These are phyloP conservation scores for Echiichthys vipera DNA, from an alignment of 2,797 vertebrate species.

Conservation along the genomic window DNA sequence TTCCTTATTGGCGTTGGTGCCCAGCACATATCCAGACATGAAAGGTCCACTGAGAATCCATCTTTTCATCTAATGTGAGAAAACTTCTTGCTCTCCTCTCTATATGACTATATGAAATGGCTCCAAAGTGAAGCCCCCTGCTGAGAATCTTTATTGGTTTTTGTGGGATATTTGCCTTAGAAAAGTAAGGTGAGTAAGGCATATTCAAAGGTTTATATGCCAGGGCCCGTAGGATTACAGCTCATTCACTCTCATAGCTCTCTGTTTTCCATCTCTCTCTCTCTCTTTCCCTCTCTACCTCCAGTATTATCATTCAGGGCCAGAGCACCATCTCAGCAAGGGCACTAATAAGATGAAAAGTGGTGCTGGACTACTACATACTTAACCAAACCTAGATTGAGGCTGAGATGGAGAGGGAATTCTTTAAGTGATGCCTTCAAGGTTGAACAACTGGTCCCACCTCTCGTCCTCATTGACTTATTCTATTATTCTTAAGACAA, in stretches of 20 bases:
- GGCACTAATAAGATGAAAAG: slow-evolving; percentile 81
- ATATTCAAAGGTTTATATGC: slow-evolving; percentile 51
- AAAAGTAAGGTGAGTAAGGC: slow-evolving; percentile 16
- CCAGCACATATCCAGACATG: slow-evolving; percentile 38
- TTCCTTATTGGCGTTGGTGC: slow-evolving; percentile 20
- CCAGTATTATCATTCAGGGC: slow-evolving; percentile 77
- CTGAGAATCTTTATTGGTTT: slow-evolving; percentile 47
- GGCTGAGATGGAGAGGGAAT: slow-evolving; percentile 59
- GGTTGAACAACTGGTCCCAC: slow-evolving; percentile 79
- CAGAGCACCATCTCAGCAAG: slow-evolving; percentile 66
- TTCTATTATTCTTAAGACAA: slow-evolving; percentile 73
- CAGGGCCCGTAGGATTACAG: slow-evolving; percentile 61
- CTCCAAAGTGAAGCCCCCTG: slow-evolving; percentile 35
- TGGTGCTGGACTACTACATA: slow-evolving; percentile 72
- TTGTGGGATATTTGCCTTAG: slow-evolving; percentile 27
- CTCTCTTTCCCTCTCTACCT: slow-evolving; percentile 55
- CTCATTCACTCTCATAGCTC: slow-evolving; percentile 50
- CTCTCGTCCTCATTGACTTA: slow-evolving; percentile 63
- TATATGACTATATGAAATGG: slow-evolving; percentile 27
- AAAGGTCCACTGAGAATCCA: slow-evolving; percentile 27
- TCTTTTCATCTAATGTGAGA: slow-evolving; percentile 43
- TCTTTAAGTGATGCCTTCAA: slow-evolving; percentile 79
- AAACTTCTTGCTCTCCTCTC: slow-evolving; percentile 26
- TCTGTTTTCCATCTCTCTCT: slow-evolving; percentile 50
- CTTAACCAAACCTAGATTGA: slow-evolving; percentile 67